Evolutionary conservation across 1,140 invertebrate genomes (phyloP), one percentile per base, ranked within the genome.

Genomic region (Tribolium madens): DNA sequence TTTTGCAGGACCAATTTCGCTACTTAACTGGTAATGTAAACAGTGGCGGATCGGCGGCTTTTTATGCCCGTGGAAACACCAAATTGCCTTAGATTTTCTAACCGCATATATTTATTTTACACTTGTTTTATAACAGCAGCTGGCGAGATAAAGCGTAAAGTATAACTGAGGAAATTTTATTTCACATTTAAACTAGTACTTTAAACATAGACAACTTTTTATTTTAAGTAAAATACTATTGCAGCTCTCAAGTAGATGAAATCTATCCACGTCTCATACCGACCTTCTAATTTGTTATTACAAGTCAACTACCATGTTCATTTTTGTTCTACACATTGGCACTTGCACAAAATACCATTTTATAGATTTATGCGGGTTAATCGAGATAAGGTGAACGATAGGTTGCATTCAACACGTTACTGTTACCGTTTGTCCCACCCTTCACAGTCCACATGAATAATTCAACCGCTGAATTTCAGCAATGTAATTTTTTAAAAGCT

Each of bases 401-500:
- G 53, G 57, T 36, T 64, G 31, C 57, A 64, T 64, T 64, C 57
- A 36, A 64, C 57, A 64, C 26, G 57, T 64, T 64, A 36, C 57
- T 17, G 15, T 52, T 52, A 15, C 48, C 53, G 18, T 64, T 64
- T 64, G 57, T 64, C 57, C 57, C 12, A 64, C 57, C 57, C 57
- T 64, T 64, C 57, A 64, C 57, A 60, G 57, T 64, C 57, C 57
- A 64, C 57, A 64, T 72, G 70, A 72, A 72, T 72, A 52, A 72
- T 72, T 72, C 70, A 72, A 46, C 70, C 26, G 47, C 42, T 52
- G 70, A 52, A 72, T 50, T 72, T 72, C 70, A 33, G 21, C 70
- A 48, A 72, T 72, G 70, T 72, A 72, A 72, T 72, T 72, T 72
- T 72, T 72, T 72, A 68, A 60, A 31, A 46, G 68, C 68, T 71